Conservation (phyloP, 2,113 vertebrate species). For the Rissa tridactyla region DNA sequence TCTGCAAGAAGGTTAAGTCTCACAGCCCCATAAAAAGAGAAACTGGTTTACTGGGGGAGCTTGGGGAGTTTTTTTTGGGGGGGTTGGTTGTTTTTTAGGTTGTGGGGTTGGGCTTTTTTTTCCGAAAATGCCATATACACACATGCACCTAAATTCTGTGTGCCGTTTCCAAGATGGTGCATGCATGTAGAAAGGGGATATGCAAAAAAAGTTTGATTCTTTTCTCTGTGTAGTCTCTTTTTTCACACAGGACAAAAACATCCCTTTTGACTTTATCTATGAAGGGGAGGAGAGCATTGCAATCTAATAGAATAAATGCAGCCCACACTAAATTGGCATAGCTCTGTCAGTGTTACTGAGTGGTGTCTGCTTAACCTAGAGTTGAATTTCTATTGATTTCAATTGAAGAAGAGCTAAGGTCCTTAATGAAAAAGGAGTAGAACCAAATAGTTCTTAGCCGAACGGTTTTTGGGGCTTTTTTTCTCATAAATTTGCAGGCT, state of each 20-base stretch:
- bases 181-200: neutral
- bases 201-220: neutral
- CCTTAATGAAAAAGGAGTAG: conserved; percentile 42
- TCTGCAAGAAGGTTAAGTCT: neutral
- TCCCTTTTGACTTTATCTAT: neutral
- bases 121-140: neutral
- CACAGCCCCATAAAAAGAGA: neutral
- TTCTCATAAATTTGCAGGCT: conserved; percentile 7
- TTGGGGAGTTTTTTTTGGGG: too few species aligned
- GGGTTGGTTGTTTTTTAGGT: too few species aligned
- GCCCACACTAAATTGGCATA: neutral
- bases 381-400: conserved; percentile 54
- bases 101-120: neutral
- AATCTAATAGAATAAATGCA: neutral
- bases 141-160: neutral
- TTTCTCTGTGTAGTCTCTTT: neutral
- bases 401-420: conserved; percentile 38
- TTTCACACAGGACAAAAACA: neutral
- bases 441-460: conserved; percentile 1
- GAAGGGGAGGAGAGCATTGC: neutral
- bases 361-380: conserved; percentile 7
- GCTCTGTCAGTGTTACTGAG: neutral
- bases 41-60: neutral
- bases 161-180: neutral
- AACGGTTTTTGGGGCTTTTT: neutral